A percentile compares a stretch with the other conserved stretches of the same genome.
These are phyloP conservation scores for Ophiothrix spiculata DNA, from an alignment of 35 echinoderm and acorn worm genomes.

Conservation along the genomic window DNA sequence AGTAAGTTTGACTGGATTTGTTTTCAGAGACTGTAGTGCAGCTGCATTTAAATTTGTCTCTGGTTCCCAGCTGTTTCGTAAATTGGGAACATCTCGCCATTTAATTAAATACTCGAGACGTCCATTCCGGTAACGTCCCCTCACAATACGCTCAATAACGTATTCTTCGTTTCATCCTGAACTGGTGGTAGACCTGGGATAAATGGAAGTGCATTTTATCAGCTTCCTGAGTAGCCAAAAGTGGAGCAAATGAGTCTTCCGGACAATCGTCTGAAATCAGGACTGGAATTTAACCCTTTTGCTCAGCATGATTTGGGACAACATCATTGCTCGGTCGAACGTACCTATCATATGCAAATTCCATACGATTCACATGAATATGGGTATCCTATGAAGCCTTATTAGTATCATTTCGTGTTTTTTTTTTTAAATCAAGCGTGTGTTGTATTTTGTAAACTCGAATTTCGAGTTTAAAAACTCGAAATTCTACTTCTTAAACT, in stretches of 20 bases:
- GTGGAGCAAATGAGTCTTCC: not conserved
- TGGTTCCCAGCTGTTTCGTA: too few species aligned
- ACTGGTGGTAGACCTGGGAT: too few species aligned
- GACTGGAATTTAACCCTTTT: not conserved
- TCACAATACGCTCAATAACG: slow-evolving; percentile 9
- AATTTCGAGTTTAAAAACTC: too few species aligned
- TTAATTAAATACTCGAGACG: slow-evolving; percentile 18
- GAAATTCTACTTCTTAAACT: too few species aligned
- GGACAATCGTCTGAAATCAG: not conserved
- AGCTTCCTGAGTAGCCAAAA: not conserved
- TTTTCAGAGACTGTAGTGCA: slow-evolving; percentile 3
- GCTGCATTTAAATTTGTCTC: slow-evolving; percentile 1
- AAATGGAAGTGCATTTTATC: not conserved
- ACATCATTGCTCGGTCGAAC: not conserved
- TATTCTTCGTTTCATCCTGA: not conserved
- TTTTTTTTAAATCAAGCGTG: too few species aligned
- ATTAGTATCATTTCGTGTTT: slow-evolving; percentile 17
- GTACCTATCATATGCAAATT: slow-evolving; percentile 37
- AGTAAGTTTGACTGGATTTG: slow-evolving; percentile 25
- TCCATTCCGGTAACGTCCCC: slow-evolving; percentile 18
- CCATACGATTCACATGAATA: slow-evolving; percentile 27
- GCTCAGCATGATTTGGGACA: not conserved
- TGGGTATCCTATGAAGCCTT: not conserved
- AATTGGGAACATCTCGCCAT: too few species aligned
- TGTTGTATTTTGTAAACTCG: too few species aligned